Conservation (phyloP, 2,888 invertebrate species). For the Drosophila phalerata region DNA sequence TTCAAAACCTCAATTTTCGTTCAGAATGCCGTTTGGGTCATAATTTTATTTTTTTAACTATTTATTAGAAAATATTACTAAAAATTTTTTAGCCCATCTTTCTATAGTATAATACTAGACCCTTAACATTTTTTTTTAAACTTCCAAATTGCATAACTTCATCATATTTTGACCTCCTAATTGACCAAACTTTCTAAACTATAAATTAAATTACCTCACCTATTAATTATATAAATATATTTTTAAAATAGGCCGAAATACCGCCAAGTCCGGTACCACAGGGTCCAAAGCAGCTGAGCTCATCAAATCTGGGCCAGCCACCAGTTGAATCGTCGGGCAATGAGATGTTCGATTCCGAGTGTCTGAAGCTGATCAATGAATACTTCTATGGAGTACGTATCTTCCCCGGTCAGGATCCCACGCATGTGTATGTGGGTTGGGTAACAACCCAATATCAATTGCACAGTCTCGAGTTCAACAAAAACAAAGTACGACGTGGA, state of each 20-base stretch:
- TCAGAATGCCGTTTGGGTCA: no score
- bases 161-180: no score
- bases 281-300: conserved; percentile 89
- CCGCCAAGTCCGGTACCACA: conserved; percentile 84
- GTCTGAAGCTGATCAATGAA: conserved; percentile 96
- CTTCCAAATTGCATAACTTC: no score
- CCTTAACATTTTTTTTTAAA: no score
- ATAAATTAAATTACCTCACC: no score
- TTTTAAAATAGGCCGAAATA: conserved; percentile 70
- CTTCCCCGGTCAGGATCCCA: conserved; percentile 85
- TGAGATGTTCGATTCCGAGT: conserved; percentile 94
- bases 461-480: conserved; percentile 95
- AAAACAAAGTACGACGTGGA: conserved; percentile 92
- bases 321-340: conserved; percentile 93
- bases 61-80: no score
- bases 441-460: conserved; percentile 98
- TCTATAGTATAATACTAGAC: no score
- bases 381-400: conserved; percentile 94
- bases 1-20: no score
- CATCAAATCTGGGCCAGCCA: conserved; percentile 87
- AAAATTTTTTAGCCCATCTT: no score
- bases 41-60: no score
- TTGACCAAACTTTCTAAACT: no score
- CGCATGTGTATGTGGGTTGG: conserved; percentile 97
- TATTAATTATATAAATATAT: no score